Conservation (phyloP, 2,888 invertebrate species). For the Hesperia comma region DNA sequence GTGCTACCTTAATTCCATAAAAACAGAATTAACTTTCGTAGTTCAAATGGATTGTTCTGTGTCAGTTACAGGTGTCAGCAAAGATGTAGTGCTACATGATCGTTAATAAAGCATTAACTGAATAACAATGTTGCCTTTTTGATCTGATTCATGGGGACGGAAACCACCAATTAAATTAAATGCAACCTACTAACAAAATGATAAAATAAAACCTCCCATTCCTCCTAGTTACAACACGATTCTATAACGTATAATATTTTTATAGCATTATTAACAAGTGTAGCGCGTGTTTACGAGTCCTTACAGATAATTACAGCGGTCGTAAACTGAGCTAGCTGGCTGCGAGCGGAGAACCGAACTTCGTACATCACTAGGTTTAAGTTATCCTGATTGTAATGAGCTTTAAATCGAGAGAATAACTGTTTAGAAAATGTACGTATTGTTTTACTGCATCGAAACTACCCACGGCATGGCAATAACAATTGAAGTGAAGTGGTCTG, state of each 20-base stretch:
- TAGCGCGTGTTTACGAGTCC: slow-evolving; percentile 43
- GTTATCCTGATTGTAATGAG: neutral
- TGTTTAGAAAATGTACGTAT: neutral
- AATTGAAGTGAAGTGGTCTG: too few relatives aligned
- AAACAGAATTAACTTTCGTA: too few relatives aligned
- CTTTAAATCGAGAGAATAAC: neutral
- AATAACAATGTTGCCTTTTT: too few relatives aligned
- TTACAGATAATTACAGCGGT: slow-evolving; percentile 45
- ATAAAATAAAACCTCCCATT: neutral
- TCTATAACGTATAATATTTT: slow-evolving; percentile 16
- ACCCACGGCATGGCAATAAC: too few relatives aligned
- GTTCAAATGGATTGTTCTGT: too few relatives aligned
- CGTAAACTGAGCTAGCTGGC: slow-evolving; percentile 40
- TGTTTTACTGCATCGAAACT: neutral
- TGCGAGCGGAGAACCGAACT: slow-evolving; percentile 20
- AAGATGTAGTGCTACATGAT: too few relatives aligned
- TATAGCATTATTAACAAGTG: slow-evolving; percentile 43
- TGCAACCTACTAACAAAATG: neutral
- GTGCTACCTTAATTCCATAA: too few relatives aligned
- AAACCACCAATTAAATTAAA: too few relatives aligned
- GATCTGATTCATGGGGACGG: too few relatives aligned
- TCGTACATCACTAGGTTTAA: slow-evolving; percentile 7
- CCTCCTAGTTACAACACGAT: neutral
- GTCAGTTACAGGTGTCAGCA: too few relatives aligned
- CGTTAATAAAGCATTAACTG: too few relatives aligned